Base-by-base conservation (phyloP, 2,888 invertebrate species). In the Ligdia adustata region DNA sequence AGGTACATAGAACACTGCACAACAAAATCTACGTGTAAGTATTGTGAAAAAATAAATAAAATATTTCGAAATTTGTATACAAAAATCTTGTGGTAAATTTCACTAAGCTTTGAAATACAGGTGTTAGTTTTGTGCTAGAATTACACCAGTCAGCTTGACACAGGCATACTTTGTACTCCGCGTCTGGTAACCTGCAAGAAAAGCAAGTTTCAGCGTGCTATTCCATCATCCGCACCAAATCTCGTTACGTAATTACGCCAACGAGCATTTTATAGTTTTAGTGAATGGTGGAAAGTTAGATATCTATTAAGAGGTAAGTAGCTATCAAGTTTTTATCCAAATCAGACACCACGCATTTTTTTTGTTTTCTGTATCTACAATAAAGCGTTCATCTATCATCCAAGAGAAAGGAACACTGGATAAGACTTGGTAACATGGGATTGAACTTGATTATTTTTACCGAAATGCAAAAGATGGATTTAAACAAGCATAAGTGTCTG, bases 71-170 rank as follows among this genome's bases (percentile, higher is more conserved):
- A 27, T 12, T n/a, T 37, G 26, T 37, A 12, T 37, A 27, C 27
- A 37, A 27, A 26, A 37, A 16, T 27, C 27, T 35, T 39, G 41
- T 54, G 33, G 48, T 51, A 44, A 46, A 40, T 33, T 37, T 53
- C 11, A 41, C 24, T 9, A 39, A 45, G 44, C 55, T 53, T 40
- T 43, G 28, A 43, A 50, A 38, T 24, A 52, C 46, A 4, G 59
- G 52, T 1, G 32, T 29, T 4, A 24, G 11, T 24, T 40, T 54
- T 26, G 61, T 27, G 11, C 75, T 71, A 2, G 64, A 50, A 54
- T 89, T 88, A 55, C 88, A 89, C 83, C 85, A 85, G 58, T 89
- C 79, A 16, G 84, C 77, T 67, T 79, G 75, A 57, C 89, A 88
- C 11, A 88, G 67, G 51, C 87, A 88, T 9, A 86, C 74, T 42